Base-by-base conservation (phyloP, 2,797 vertebrate species). In the Aphelocoma californica region DNA sequence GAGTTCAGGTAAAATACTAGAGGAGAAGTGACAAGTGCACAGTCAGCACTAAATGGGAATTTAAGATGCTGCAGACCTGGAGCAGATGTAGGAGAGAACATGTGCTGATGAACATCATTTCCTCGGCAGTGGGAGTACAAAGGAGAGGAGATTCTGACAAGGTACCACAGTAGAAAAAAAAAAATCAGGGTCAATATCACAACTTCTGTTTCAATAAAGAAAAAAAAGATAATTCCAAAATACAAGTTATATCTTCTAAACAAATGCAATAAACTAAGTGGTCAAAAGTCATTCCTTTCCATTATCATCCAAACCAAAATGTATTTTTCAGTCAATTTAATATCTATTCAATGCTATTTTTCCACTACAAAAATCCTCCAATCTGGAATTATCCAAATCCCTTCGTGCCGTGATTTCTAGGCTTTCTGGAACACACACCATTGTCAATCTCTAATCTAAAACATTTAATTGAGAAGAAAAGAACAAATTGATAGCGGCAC, bases 71-170 rank as follows among this genome's bases (percentile, higher is more conserved):
- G 98, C 60, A 97, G 97, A 96, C 96, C 95, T 94, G 98, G 97
- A 97, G 98, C 97, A 93, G 98, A 98, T 84, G 98, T 97, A 97
- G 99, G 98, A 96, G 98, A 99, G 92, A 98, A 98, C 97, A 98
- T 96, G 97, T 98, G 98, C 97, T 98, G 99, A 95, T 98, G 98
- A 97, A 98, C 98, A 97, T 98, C 99, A 96, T 98, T 98, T 98
- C 99, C 98, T 97, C 99, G 99, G 98, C 98, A 99, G 98, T 98
- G 98, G 97, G 98, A 98, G 97, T 98, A 98, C 97, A 98, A 98
- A 92, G 99, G 96, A 93, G 98, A 98, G 98, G 98, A 99, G 98
- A 99, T 99, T 99, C 99, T 99, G 98, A 98, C 97, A 97, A 96
- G 95, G 97, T 95, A 97, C 69, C 97, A 96, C 14, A 28, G 94